Base-by-base conservation (phyloP, 2,888 invertebrate genomes). In the Cantharis nigra region DNA sequence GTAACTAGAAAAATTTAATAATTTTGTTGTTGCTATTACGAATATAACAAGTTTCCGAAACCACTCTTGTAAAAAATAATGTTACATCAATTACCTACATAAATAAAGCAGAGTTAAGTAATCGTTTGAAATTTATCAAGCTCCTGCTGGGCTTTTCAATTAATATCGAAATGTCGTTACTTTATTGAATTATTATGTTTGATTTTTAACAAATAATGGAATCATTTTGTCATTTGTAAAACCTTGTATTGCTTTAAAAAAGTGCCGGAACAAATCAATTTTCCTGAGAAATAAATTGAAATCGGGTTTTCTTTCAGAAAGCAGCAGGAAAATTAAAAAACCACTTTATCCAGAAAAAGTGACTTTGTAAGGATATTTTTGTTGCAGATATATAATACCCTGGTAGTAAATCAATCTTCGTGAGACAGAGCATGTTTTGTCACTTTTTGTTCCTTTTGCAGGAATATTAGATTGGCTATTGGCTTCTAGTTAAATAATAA, bases 121-220 rank as follows among this genome's bases (percentile, higher is more conserved):
- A n/a, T 49, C n/a, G 5, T 49, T n/a, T 33, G n/a, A n/a, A 49
- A 7, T 75, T 75, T 75, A 75, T 75, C 65, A 33, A 64, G 18
- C 75, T 71, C 75, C 64, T 62, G 71, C 75, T 75, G 75, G 5
- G 75, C 16, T 70, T 20, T 28, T 70, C 71, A 71, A 71, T 75
- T 75, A 75, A 69, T 18, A 28, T n/a, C 70, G 14, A 74, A 74
- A 70, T 49, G 49, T 49, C 49, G n/a, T 49, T 49, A 33, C n/a
- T 49, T 13, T n/a, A 49, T 49, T 49, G 49, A 49, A 49, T n/a
- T 7, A 13, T 33, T 11, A 33, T 33, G 33, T 33, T 33, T 13
- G 5, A n/a, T 49, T 49, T 49, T 20, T n/a, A 49, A 49, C n/a
- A 5, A 49, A 49, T 16, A 16, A 16, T 49, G 7, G n/a, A n/a